Base-by-base conservation (phyloP, 2,113 vertebrate species). In the Takifugu bimaculatus region DNA sequence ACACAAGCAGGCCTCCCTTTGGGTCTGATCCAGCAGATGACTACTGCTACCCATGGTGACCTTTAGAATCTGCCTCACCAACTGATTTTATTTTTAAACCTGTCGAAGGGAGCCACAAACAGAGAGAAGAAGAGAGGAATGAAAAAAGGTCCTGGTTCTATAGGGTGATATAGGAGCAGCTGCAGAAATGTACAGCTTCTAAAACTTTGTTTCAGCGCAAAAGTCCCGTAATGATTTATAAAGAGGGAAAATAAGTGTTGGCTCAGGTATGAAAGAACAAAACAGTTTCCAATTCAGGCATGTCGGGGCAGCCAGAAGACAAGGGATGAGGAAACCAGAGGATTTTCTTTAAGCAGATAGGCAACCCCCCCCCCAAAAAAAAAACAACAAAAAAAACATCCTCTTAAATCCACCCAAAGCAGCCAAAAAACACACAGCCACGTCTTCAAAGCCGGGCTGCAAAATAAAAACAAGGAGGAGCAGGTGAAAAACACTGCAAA, bases 401-500 rank as follows among this genome's bases (percentile, higher is more conserved):
- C 55, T 73, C 54, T 78, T 75, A 77, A 84, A 85, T 78, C 69
- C 58, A 76, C 50, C 65, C 14, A 75, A 71, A 79, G 65, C 74
- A 83, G 42, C 62, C 51, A 55, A 72, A 80, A 63, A 14, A 48
- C 10, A 75, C 62, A 80, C 68, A 78, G 63, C 68, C 70, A 61
- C 60, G 57, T 62, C 68, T 79, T 85, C 78, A 86, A 81, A 88
- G 82, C 65, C 80, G 71, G 79, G 80, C 84, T 83, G 78, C 70
- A 77, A 84, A 84, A 84, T 74, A 68, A 48, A 85, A 86, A 88
- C 79, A 84, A 90, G 87, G 85, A 85, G 84, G 82, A 85, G 83
- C 77, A 80, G 64, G 53, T 81, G 78, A 78, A 82, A 83, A 87
- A 88, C 83, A 88, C 67, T 80, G 72, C 84, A 87, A 74, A 87